Conservation (phyloP, 2,797 vertebrate species). For the Hozukius guyotensis region DNA sequence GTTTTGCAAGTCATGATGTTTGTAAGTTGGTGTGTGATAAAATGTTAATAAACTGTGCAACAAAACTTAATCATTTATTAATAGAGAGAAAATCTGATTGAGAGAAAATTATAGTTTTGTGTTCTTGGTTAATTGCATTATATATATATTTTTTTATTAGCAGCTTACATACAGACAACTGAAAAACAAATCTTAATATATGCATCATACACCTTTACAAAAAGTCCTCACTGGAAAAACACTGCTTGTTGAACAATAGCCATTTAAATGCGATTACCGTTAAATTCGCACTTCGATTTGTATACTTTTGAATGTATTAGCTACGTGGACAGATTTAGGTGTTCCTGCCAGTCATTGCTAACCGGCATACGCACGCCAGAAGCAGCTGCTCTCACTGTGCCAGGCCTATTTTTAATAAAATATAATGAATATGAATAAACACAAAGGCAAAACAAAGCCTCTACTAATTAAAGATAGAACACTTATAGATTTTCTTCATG, state of each 20-base stretch:
- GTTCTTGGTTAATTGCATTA: background rate
- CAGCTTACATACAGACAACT: background rate
- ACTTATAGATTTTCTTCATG: background rate
- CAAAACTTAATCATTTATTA: background rate
- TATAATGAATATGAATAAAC: background rate
- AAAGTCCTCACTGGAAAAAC: background rate
- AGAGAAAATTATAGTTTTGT: background rate
- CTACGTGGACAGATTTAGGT: background rate
- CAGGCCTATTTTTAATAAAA: too few relatives aligned
- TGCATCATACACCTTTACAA: background rate
- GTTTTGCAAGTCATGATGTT: background rate
- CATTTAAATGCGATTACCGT: too few relatives aligned
- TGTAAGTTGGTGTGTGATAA: background rate
- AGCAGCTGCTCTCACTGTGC: too few relatives aligned
- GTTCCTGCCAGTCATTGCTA: too few relatives aligned
- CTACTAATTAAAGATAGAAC: too few relatives aligned
- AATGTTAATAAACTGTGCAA: constrained; percentile 6
- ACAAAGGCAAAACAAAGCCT: background rate
- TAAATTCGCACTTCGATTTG: background rate
- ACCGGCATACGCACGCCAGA: too few relatives aligned
- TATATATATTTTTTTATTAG: background rate
- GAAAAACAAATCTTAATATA: background rate
- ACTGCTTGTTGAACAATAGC: background rate
- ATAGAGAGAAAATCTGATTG: background rate
- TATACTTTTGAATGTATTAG: background rate